These are phyloP conservation scores for Rhea americana DNA, from an alignment of 2,113 vertebrate genomes.

Conservation along the genomic window DNA sequence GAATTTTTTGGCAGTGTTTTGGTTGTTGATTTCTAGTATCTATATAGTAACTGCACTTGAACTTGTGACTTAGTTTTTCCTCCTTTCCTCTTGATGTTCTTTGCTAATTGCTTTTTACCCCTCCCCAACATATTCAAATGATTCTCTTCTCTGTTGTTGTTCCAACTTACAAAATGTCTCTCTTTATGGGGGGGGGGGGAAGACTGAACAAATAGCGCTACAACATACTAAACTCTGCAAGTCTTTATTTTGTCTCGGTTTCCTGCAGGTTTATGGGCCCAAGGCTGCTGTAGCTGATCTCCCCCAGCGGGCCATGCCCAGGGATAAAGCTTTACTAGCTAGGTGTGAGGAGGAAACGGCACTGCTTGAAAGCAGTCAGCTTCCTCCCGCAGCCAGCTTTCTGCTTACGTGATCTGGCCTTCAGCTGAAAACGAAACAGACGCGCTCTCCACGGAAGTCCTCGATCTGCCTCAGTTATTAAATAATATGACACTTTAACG, in stretches of 20 bases:
- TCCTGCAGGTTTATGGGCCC: too few species aligned
- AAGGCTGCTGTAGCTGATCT: too few species aligned
- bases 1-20: neutral
- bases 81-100: neutral
- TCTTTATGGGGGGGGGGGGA: too few species aligned
- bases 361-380: neutral
- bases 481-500: too few species aligned
- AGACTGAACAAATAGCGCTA: neutral
- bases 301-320: neutral
- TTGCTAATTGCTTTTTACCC: neutral
- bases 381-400: neutral
- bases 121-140: accelerated
- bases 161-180: neutral
- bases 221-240: neutral
- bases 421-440: accelerated
- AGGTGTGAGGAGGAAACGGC: neutral
- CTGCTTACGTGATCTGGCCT: neutral
- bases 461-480: accelerated
- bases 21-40: neutral
- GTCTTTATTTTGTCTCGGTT: neutral
- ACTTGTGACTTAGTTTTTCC: neutral
- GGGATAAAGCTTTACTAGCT: neutral
- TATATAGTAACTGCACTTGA: neutral
- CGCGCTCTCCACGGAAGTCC: accelerated
- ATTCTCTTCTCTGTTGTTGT: neutral